Percentiles rank a stretch among this genome's conserved stretches.
phyloP scores from a whole-genome alignment of 1,140 invertebrate genomes.

The Caenorhabditis briggsae region DNA sequence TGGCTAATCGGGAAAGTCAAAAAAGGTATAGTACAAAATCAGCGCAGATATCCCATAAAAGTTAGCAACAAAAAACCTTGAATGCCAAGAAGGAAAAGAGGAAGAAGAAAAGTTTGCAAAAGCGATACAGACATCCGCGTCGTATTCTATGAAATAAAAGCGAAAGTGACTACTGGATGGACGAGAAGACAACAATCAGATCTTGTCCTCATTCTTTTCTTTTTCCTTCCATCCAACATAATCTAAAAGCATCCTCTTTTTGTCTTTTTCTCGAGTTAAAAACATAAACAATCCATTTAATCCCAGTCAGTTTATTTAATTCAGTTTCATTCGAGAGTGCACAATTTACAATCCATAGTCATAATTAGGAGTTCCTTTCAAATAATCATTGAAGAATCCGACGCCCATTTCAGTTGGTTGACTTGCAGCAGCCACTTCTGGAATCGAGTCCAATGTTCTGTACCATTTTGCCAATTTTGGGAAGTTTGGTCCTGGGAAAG shows the following conservation, averaged over 20 bases:
- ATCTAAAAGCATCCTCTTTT: conserved; percentile 1
- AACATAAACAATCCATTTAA: conserved; percentile 23
- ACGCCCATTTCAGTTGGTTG: conserved; percentile 35
- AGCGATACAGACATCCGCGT: conserved; percentile 2
- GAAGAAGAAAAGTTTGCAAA: conserved; percentile 6
- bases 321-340: no score
- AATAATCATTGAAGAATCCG: conserved; percentile 4
- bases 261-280: background rate
- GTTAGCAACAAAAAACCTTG: background rate
- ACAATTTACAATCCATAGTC: conserved; percentile 41
- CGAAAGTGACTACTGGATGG: background rate
- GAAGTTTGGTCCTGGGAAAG: conserved; percentile 53
- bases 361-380: conserved; percentile 26
- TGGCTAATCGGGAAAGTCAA: no score
- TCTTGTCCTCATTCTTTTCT: conserved; percentile 16
- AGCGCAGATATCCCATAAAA: background rate
- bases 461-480: conserved; percentile 54
- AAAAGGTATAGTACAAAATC: no score
- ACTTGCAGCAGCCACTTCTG: conserved; percentile 35
- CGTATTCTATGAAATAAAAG: no score
- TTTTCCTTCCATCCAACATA: background rate
- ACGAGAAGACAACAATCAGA: conserved; percentile 14
- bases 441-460: background rate
- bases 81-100: no score
- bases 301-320: background rate